Base-by-base conservation (phyloP, 2,113 vertebrate genomes). In the Morone chrysops region DNA sequence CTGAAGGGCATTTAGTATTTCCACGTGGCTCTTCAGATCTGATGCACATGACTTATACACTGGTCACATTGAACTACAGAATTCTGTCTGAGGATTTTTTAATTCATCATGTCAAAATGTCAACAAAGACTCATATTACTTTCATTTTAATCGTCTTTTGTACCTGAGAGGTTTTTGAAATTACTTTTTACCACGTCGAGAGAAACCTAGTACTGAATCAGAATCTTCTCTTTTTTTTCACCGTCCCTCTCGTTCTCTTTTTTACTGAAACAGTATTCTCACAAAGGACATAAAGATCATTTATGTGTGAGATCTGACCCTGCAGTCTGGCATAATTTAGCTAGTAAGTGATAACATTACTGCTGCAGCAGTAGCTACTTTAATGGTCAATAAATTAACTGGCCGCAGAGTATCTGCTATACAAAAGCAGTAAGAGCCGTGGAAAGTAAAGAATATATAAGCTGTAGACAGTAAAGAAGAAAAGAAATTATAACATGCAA, bases 381-480 rank as follows among this genome's bases (percentile, higher is more conserved):
- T 68, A 80, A 84, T 74, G 63, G 20, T 65, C 72, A 78, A 68
- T 85, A 82, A 83, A 85, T 74, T 69, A 75, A 83, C 17, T 47
- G 31, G 13, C 31, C 16, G 1, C 45, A 76, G 50, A 41, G 14
- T 38, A 41, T n/a, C 18, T 25, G 60, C 38, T 63, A 16, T 8
- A 45, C 4, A 65, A 14, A 81, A 56, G 47, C 43, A 40, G 4
- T 31, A 10, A 43, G 57, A 62, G 60, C 38, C 16, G 51, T 31
- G 51, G 8, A 45, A 80, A 57, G 22, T 45, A 50, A 62, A n/a
- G 41, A 75, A 20, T 11, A n/a, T 57, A 20, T 11, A 75, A 43
- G 10, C 31, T 56, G 18, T 36, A 53, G 6, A 73, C 20, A n/a
- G 2, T 6, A 31, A 40, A 56, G 51, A 56, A 50, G 6, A 25